Base-by-base conservation (phyloP, 2,888 invertebrate species). In the Synanthedon formicaeformis region DNA sequence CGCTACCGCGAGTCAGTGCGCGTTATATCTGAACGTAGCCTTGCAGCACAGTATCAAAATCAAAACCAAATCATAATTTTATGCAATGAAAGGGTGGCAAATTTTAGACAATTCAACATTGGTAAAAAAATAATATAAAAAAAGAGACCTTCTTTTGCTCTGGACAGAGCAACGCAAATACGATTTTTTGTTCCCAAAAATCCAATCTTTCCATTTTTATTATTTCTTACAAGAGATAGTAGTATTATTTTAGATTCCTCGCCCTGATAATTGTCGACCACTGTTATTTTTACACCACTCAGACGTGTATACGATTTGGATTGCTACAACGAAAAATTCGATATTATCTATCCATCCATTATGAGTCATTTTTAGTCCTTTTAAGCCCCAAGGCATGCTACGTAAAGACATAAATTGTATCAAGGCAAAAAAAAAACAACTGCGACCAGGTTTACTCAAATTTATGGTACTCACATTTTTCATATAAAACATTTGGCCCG, bases 251-350 rank as follows among this genome's bases (percentile, higher is more conserved):
- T 91, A 23, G 91, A 92, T 71, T 94, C 94, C 65, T 94, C 92
- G 0, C 95, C 95, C 82, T 95, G 95, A 66, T 91, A 95, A 69
- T 93, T 94, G 69, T 95, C 95, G 3, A 95, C 90, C 0, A 91
- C 91, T 0, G 91, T 89, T 3, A 94, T 90, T 59, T 89, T 85
- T 2, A 93, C 89, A n/a, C 88, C 79, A 23, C 75, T 56, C 23
- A 90, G 69, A 34, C 80, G 66, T 2, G 63, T 50, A 60, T 80
- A 79, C 0, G 62, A 62, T 1, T 52, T 50, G 2, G 77, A 69
- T 71, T 80, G 65, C 85, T 85, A 62, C n/a, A 69, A 74, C 34
- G 52, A 51, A 45, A n/a, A 52, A 3, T 34, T 34, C 34, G 10
- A 34, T 34, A 10, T 34, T 2, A 0, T n/a, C n/a, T n/a, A 16